A percentile compares a stretch with the other conserved stretches of the same genome.
Evolutionary conservation across 2,797 vertebrate genomes (phyloP).

Genomic region (Phaenicophaeus curvirostris): DNA sequence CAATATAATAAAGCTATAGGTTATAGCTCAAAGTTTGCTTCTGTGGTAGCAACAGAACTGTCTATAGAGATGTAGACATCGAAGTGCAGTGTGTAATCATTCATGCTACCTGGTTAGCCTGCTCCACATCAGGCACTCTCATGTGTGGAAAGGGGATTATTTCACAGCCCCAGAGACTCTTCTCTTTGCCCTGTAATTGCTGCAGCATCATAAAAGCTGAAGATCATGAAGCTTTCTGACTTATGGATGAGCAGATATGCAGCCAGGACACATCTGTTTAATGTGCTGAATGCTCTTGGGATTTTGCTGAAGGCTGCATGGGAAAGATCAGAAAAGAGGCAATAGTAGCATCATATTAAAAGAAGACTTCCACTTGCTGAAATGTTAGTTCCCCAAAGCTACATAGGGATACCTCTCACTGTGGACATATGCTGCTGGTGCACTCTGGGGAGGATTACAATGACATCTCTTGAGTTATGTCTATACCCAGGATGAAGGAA

Average conservation of each 20-base stretch:
- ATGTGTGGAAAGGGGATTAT: accelerated
- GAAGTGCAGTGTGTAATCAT: neutral
- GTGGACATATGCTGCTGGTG: neutral
- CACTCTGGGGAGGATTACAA: neutral
- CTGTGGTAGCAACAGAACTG: neutral
- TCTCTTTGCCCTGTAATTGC: neutral
- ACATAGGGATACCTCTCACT: neutral
- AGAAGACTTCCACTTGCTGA: neutral
- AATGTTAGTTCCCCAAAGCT: neutral
- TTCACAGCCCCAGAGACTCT: neutral
- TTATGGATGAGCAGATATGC: neutral
- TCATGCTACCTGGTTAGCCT: neutral
- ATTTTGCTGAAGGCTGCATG: neutral
- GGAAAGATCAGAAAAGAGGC: neutral
- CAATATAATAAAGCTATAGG: neutral
- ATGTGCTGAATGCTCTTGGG: neutral
- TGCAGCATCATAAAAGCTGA: neutral
- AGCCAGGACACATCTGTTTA: neutral
- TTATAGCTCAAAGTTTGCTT: neutral
- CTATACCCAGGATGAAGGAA: neutral
- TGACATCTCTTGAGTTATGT: neutral
- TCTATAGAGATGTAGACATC: neutral
- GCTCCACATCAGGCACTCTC: neutral
- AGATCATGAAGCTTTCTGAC: accelerated
- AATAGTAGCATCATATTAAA: neutral